Conservation (phyloP, 2,888 invertebrate genomes). For the Ennomos fuscantarius region DNA sequence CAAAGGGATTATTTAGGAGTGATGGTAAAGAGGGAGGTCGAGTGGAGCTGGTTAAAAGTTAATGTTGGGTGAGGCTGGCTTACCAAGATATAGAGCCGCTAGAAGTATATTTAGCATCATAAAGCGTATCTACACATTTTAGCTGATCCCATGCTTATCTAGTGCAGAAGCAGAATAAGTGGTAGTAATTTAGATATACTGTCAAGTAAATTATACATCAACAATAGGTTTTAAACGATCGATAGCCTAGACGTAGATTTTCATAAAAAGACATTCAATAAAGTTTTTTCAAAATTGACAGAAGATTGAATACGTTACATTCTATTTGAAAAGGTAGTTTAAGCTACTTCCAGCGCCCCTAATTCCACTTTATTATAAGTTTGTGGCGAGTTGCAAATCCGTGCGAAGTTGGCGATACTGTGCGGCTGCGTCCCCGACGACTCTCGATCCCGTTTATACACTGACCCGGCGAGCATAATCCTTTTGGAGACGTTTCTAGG, state of each 20-base stretch:
- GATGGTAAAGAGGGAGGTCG: conserved; percentile 42
- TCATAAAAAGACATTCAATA: too few relatives aligned
- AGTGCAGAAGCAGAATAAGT: too few relatives aligned
- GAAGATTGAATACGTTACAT: too few relatives aligned
- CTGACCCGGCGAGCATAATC: not conserved
- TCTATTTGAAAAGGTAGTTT: not conserved
- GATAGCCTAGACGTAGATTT: too few relatives aligned
- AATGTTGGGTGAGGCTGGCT: conserved; percentile 48
- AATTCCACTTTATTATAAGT: conserved; percentile 27
- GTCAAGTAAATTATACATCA: too few relatives aligned
- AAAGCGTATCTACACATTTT: too few relatives aligned
- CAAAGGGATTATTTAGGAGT: conserved; percentile 15
- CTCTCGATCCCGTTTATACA: too few relatives aligned
- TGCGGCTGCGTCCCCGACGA: conserved; percentile 17
- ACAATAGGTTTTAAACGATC: too few relatives aligned
- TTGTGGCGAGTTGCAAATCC: conserved; percentile 52
- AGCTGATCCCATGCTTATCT: too few relatives aligned
- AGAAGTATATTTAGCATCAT: conserved; percentile 30
- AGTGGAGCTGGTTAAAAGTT: conserved; percentile 50
- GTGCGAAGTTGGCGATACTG: conserved; percentile 42
- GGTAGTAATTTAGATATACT: too few relatives aligned
- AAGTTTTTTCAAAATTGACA: too few relatives aligned
- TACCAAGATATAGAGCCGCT: conserved; percentile 36
- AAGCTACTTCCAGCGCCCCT: conserved; percentile 15
- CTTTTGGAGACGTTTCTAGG: conserved; percentile 2